Evolutionary conservation across 1,140 invertebrate genomes (phyloP).

Genomic region (Macrocentrus cingulum): DNA sequence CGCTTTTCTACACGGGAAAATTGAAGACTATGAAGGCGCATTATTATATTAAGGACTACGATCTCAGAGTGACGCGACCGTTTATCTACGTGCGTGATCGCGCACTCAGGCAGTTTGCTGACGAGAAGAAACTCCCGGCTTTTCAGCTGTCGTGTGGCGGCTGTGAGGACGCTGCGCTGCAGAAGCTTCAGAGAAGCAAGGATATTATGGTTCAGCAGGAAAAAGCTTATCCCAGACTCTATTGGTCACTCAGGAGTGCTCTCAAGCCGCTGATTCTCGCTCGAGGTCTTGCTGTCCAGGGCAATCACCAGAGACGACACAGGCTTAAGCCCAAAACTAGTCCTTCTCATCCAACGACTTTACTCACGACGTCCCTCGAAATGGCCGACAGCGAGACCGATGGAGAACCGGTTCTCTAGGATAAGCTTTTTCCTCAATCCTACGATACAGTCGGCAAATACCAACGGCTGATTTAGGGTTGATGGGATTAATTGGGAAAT

Average conservation of each 20-base stretch:
- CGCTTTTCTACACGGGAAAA: constrained; percentile 78
- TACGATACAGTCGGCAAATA: background rate
- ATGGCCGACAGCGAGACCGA: constrained; percentile 51
- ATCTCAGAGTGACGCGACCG: constrained; percentile 82
- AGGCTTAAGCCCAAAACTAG: constrained; percentile 40
- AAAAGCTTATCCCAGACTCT: constrained; percentile 72
- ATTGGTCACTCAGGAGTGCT: constrained; percentile 68
- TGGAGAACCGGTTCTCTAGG: constrained; percentile 52
- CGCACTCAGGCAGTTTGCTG: constrained; percentile 69
- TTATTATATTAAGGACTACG: constrained; percentile 74
- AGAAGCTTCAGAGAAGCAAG: constrained; percentile 70
- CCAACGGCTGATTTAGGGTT: no score
- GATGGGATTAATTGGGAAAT: no score
- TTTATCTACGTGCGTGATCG: constrained; percentile 86
- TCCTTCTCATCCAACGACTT: constrained; percentile 31
- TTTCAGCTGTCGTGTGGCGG: constrained; percentile 66
- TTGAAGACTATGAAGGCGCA: constrained; percentile 82
- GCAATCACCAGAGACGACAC: constrained; percentile 19
- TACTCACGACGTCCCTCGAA: constrained; percentile 30
- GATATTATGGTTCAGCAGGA: constrained; percentile 76
- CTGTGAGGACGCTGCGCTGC: constrained; percentile 63
- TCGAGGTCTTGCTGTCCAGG: constrained; percentile 29
- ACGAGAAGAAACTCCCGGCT: constrained; percentile 67
- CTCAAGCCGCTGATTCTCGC: constrained; percentile 68
- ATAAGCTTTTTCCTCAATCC: constrained; percentile 3